Evolutionary conservation across 2,113 vertebrate genomes (phyloP), one percentile per base, ranked within the genome.

Genomic region (Proterorhinus semilunaris): DNA sequence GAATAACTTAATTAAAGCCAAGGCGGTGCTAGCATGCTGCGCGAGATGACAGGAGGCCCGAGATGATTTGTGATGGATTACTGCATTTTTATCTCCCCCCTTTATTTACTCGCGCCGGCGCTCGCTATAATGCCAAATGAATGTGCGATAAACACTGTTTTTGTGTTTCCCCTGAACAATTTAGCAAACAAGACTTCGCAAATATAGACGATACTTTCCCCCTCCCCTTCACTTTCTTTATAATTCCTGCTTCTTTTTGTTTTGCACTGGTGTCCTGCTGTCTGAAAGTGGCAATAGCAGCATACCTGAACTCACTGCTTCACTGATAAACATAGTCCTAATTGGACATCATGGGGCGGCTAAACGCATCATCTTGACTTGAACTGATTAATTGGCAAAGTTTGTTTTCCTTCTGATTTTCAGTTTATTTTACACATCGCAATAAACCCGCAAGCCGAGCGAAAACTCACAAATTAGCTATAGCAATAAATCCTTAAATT

Each of bases 1-100:
- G 86, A 92, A 90, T 91, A 90, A 92, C 88, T 92, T 93, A 91
- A 93, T 93, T 93, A 93, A 92, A 92, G 89, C 87, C 78, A 73
- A 85, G 82, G 83, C 86, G 78, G 76, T 36, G 78, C 82, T 75
- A 80, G 76, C 91, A 74, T 88, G 90, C 91, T 88, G 87, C 53
- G 87, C 78, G 88, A 86, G 86, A 88, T 88, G 91, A 91, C 84
- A 87, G 88, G 87, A 86, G 74, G 87, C 79, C 88, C 76, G 83
- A 85, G 85, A 91, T 92, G 89, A 91, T 91, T 90, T 87, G 90
- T 90, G 89, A 92, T 89, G 90, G 90, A 90, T 92, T 91, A 90
- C 86, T 85, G 82, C 86, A 81, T 87, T 86, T 58, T 88, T 75
- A 85, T 88, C 84, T 87, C 86, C 73, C 73, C 42, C 74, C 75